Evolutionary conservation across 2,888 invertebrate genomes (phyloP), one percentile per base, ranked within the genome.

Genomic region (Notodonta ziczac): DNA sequence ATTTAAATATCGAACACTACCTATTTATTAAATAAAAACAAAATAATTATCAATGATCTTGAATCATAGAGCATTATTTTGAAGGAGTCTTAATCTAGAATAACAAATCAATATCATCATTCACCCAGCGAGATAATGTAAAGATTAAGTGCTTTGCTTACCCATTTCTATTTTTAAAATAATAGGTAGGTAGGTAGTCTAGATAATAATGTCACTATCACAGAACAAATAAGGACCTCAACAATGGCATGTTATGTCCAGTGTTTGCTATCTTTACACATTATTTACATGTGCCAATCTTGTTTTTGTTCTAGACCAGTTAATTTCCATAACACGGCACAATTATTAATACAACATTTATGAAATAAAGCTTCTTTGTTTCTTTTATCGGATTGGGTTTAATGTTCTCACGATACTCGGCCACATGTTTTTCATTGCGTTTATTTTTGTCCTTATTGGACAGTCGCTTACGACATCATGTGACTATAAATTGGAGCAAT

Each of bases 391-490:
- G 73, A 84, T 82, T 84, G 78, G 74, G 72, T 82, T 86, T 85
- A 83, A 86, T 83, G 84, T 92, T 93, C 93, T 90, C 92, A 93
- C 92, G 92, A 85, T 83, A 78, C 73, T 68, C 68, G 65, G 82
- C 90, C 93, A 92, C 87, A 92, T 92, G 92, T 90, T 90, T 87
- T 87, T 86, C 86, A 86, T 82, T 84, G 88, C 86, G 83, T 81
- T 78, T 87, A 86, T 85, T 87, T 91, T 89, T 89, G 78, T 86
- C 84, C 83, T 85, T 86, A 81, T 86, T 85, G 79, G 73, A 78
- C 76, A 81, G 74, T 76, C 50, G 61, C 70, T 65, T 83, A 85
- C 87, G 87, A 86, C 86, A 86, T 89, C 87, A 87, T 81, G 80
- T 78, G 80, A 78, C 83, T 81, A 84, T 88, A 89, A 90, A 90